Evolutionary conservation across 2,888 invertebrate genomes (phyloP).

Genomic region (Macrophya alboannulata): DNA sequence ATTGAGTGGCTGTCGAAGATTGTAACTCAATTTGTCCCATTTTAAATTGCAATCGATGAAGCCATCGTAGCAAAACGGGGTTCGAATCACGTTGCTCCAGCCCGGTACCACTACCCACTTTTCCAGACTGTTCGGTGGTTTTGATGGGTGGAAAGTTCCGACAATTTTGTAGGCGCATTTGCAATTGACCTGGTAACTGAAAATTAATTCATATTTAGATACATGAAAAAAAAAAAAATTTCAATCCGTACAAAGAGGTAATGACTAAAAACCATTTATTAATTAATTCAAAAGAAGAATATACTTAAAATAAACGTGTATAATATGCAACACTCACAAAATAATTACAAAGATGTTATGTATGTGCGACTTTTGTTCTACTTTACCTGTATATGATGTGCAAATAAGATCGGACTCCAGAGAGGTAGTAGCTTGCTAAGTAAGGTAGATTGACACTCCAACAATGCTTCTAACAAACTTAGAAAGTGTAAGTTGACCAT

Average conservation of each 20-base stretch:
- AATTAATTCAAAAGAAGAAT: background rate
- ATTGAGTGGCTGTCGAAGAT: slow-evolving; percentile 95
- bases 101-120: slow-evolving; percentile 72
- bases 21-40: slow-evolving; percentile 98
- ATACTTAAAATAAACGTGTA: background rate
- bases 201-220: slow-evolving; percentile 63
- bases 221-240: background rate
- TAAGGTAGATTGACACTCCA: slow-evolving; percentile 97
- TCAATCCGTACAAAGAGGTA: slow-evolving; percentile 7
- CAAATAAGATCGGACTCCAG: slow-evolving; percentile 97
- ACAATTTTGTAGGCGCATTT: slow-evolving; percentile 93
- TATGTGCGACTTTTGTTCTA: slow-evolving; percentile 23
- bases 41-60: slow-evolving; percentile 97
- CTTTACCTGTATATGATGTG: slow-evolving; percentile 90
- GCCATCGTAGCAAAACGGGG: slow-evolving; percentile 88
- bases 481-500: slow-evolving; percentile 99
- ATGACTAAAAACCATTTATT: background rate
- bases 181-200: slow-evolving; percentile 94
- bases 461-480: slow-evolving; percentile 95
- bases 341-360: background rate
- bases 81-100: slow-evolving; percentile 80
- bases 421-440: slow-evolving; percentile 95
- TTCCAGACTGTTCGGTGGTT: slow-evolving; percentile 79
- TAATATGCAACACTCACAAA: background rate
- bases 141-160: slow-evolving; percentile 89